Evolutionary conservation across 53 echinoderm and acorn worm species (phyloP), one percentile per base, ranked within the genome.

Genomic region (Paracentrotus lividus): DNA sequence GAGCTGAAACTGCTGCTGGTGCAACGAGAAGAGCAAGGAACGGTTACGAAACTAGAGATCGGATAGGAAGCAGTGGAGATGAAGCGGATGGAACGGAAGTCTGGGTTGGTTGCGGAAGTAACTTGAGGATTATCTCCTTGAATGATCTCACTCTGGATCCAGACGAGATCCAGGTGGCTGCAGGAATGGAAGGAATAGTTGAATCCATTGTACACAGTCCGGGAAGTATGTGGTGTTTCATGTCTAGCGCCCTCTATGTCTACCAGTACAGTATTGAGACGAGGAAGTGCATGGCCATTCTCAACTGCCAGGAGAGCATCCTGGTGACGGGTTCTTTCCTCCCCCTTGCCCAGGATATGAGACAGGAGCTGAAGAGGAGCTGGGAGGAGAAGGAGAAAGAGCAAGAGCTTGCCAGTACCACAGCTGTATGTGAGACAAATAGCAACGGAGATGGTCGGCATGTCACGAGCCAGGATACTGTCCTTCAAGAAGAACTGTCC

Each of bases 191-290:
- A 34, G 78, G 55, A 23, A 31, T 54, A n/a, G 85, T 96, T 29
- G 65, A 90, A 88, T 66, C 67, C 20, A n/a, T 97, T 42, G 93
- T 86, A 13, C 88, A 93, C 1, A 57, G 92, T 88, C 88, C 88
- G 15, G 77, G 87, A 40, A 93, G 94, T 60, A 87, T 97, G 23
- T 97, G 96, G 96, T 97, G 97, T 94, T 84, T 84, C 85, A 92
- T 88, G 2, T 90, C 94, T 31, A 77, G 95, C 43, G 94, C 95
- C 2, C 92, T 90, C 2, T 69, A 86, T 36, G 95, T 97, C 13
- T 49, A 94, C 24, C 95, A 95, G 67, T 97, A 96, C 85, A 85
- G 89, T 84, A 93, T 97, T 49, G 84, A 57, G 40, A 69, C 44
- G 8, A 90, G 95, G 85, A 84, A 90, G 49, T 75, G 92, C 20